Base-by-base conservation (phyloP, 2,113 vertebrate genomes). In the Pogonocichla stellata region DNA sequence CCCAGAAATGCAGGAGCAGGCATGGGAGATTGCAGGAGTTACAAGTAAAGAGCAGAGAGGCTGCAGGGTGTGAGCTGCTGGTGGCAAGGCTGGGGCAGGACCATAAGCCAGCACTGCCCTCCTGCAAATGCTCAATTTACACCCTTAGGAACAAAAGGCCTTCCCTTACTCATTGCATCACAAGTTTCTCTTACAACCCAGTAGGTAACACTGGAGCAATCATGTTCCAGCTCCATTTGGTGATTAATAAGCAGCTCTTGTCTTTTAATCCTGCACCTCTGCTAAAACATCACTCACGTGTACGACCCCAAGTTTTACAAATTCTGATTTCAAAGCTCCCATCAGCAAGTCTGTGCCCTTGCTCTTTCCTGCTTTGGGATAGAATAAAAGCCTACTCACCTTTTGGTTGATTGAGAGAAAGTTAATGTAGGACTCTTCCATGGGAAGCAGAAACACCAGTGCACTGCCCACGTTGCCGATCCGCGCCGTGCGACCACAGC, bases 401-500 rank as follows among this genome's bases (percentile, higher is more conserved):
- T 99, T 99, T 25, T 99, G 99, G 97, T 99, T 99, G 96, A 99
- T 99, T 25, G 99, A 98, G 45, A 99, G 96, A 58, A 99, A 99
- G 51, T 65, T 98, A 80, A 99, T 26, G 0, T 99, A 99, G 0
- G 99, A 96, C 51, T 99, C 99, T 97, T 99, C 99, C 99, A 99
- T 99, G 15, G 99, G 99, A 74, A 99, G 98, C 92, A 99, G 79
- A 40, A 99, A 99, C 5, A 99, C 99, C 0, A 99, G 98, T 0
- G 99, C 99, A 0, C 97, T 99, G 96, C 99, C 99, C 0, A 95
- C 84, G 0, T 99, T 98, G 90, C 99, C 99, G 0, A 99, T 99
- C 1, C 99, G 98, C 1, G 99, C 99, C 0, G 99, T 99, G 14
- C 99, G 98, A 4, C 99, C 99, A 2, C 99, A 99, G 3, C 99